These are phyloP conservation scores for Sebastes fasciatus DNA, from an alignment of 2,113 vertebrate genomes.

Conservation along the genomic window DNA sequence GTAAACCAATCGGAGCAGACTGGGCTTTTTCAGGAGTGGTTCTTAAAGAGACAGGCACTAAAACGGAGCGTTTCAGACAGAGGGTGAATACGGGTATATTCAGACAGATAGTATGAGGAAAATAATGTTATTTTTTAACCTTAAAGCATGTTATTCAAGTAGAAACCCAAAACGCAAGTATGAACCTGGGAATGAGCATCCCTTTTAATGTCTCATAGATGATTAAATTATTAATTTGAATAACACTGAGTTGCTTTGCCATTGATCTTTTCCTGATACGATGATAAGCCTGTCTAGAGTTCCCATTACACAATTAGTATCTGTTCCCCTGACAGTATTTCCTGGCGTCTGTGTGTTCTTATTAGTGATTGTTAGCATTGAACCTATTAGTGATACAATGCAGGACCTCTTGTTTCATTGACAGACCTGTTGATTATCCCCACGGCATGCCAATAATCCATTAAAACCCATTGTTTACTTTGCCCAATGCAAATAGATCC, in stretches of 20 bases:
- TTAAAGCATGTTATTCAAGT: no score
- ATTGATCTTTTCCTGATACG: constrained; percentile 23
- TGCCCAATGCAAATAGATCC: constrained; percentile 57
- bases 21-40: no score
- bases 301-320: constrained; percentile 18
- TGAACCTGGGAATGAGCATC: no score
- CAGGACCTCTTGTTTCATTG: constrained; percentile 63
- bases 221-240: constrained; percentile 9
- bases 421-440: constrained; percentile 58
- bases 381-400: constrained; percentile 52
- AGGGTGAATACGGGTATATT: no score
- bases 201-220: not conserved
- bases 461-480: constrained; percentile 66
- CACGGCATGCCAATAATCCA: constrained; percentile 54
- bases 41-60: no score
- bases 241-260: not conserved
- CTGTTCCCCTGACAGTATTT: constrained; percentile 25
- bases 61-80: no score
- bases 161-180: no score
- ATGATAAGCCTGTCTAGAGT: constrained; percentile 3
- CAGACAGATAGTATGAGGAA: no score
- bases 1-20: no score
- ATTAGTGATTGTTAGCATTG: constrained; percentile 52
- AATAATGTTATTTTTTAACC: no score
- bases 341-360: constrained; percentile 26